A percentile compares a stretch with the other conserved stretches of the same genome.
Conservation (phyloP, 1,140 invertebrate species). For the Drosophila miranda region DNA sequence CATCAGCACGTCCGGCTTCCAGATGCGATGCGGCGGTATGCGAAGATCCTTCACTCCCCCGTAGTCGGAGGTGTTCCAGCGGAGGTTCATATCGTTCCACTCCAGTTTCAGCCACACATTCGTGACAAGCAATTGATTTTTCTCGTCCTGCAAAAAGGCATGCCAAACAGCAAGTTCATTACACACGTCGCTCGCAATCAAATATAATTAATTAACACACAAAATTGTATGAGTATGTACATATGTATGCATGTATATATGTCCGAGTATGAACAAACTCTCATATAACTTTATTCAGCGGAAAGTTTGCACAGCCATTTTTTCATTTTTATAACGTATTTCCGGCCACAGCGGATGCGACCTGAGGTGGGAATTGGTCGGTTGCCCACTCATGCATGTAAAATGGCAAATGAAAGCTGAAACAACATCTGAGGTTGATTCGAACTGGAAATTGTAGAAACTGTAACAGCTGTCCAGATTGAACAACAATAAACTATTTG, state of each 20-base stretch:
- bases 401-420: conserved; percentile 1
- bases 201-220: conserved; percentile 53
- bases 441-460: neutral
- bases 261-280: neutral
- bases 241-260: conserved; percentile 10
- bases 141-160: conserved; percentile 88
- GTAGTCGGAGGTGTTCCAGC: conserved; percentile 98
- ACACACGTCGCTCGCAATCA: conserved; percentile 12
- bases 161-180: conserved; percentile 38
- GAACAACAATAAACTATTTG: no score
- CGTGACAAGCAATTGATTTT: conserved; percentile 95
- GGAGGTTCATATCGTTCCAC: conserved; percentile 99
- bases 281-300: conserved; percentile 24
- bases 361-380: conserved; percentile 21
- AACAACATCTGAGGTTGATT: neutral
- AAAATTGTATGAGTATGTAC: conserved; percentile 32
- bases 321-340: conserved; percentile 28
- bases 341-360: conserved; percentile 35
- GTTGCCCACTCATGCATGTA: conserved; percentile 4
- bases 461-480: no score
- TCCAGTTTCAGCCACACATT: conserved; percentile 97
- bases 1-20: conserved; percentile 99
- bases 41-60: conserved; percentile 97
- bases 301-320: conserved; percentile 7
- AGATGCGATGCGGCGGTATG: conserved; percentile 97